Percentiles rank a stretch among this genome's conserved stretches.
phyloP scores from a whole-genome alignment of 2,888 invertebrate genomes.

The Drosophila mercatorum region DNA sequence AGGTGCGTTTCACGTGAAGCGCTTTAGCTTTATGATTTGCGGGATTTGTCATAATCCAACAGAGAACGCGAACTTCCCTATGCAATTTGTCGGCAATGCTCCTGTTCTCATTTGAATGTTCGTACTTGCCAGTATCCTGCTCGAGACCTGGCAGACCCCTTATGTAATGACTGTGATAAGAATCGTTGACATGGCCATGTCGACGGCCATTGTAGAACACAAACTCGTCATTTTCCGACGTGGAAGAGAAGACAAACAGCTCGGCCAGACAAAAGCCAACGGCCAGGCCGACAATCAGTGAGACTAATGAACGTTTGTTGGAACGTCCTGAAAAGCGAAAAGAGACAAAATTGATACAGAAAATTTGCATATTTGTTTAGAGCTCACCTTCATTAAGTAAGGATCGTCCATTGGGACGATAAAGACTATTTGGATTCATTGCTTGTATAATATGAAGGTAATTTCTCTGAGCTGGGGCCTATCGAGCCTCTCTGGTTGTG shows the following conservation, averaged over 20 bases:
- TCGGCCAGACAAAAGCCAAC: conserved; percentile 84
- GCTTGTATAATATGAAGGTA: not conserved
- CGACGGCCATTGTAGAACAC: conserved; percentile 19
- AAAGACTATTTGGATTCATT: conserved; percentile 75
- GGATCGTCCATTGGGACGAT: conserved; percentile 56
- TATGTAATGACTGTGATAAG: conserved; percentile 84
- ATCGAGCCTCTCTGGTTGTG: conserved; percentile 64
- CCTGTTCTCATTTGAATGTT: not conserved
- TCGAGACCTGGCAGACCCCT: conserved; percentile 84
- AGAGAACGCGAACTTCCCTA: conserved; percentile 23
- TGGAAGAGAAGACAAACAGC: conserved; percentile 80
- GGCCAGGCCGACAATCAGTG: conserved; percentile 83
- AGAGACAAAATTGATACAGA: too few relatives aligned
- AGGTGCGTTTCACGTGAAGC: conserved; percentile 15
- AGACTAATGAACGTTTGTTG: conserved; percentile 82
- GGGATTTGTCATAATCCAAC: conserved; percentile 21
- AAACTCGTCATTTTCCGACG: conserved; percentile 64
- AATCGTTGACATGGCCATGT: conserved; percentile 80
- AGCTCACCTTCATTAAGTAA: conserved; percentile 70
- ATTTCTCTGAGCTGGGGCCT: too few relatives aligned
- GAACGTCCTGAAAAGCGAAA: conserved; percentile 83
- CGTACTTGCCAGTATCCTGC: conserved; percentile 82
- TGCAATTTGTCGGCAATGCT: not conserved
- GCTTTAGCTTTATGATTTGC: conserved; percentile 1
- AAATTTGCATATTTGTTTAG: not conserved